Evolutionary conservation across 1,140 invertebrate species (phyloP), one percentile per base, ranked within the genome.

Genomic region (Tribolium madens): DNA sequence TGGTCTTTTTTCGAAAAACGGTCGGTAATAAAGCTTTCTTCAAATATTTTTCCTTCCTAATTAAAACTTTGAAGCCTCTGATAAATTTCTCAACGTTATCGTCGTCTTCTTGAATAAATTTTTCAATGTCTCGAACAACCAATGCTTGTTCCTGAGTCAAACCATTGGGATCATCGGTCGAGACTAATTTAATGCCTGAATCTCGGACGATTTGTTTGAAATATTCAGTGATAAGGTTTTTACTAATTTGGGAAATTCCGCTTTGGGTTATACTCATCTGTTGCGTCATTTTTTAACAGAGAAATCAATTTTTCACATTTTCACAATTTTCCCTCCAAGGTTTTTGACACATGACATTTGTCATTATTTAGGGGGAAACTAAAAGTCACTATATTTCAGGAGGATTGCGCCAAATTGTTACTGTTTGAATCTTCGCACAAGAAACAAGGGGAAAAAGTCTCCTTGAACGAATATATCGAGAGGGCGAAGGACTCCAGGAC

Each of bases 401-500:
- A 99, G 87, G 93, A 97, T 81, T 96, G 99, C 78, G 92, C 93
- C 0, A 96, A 97, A 87, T 87, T 99, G 15, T 86, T 99, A 36
- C 88, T 95, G 60, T 99, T 98, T 86, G 97, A 99, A 87, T 97
- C 96, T 0, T 98, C 97, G 1, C 91, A 91, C 69, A 88, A 90
- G 46, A 87, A 91, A 18, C 86, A 89, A n/a, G 94, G 93, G 0
- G 90, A 93, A 77, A 90, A 91, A 79, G 92, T 95, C 3, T 94
- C 92, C n/a, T 86, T 99, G 1, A 87, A 92, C 2, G 95, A 99
- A 74, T 99, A 99, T 86, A 89, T 90, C 47, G 88, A 87, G 64
- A 85, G 91, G 76, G 92, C 92, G 86, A 89, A 91, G 73, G 88
- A 91, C 13, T 92, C 93, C 6, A 94, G 93, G 75, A 92, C 94